Conservation (phyloP, 2,888 invertebrate genomes). For the Epiperipatus broadwayi region DNA sequence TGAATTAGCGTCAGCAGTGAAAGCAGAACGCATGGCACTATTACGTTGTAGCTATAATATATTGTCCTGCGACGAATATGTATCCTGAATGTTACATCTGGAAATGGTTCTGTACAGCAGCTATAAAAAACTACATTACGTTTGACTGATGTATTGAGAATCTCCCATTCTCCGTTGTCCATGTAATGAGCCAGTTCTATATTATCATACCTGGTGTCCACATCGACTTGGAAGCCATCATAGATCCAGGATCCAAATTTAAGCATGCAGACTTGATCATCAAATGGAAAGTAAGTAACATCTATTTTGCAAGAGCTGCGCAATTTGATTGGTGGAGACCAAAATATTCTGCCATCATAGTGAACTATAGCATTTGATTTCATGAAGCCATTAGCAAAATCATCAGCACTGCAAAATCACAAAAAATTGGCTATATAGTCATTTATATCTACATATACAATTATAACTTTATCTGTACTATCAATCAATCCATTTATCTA, state of each 20-base stretch:
- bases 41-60: conserved; percentile 27
- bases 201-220: conserved; percentile 21
- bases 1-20: conserved; percentile 29
- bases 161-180: conserved; percentile 23
- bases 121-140: not conserved
- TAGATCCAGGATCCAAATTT: conserved; percentile 27
- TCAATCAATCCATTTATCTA: no score
- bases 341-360: conserved; percentile 22
- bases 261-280: conserved; percentile 23
- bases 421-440: no score
- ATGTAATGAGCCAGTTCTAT: conserved; percentile 26
- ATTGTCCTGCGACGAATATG: conserved; percentile 24
- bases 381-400: no score
- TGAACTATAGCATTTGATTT: not conserved
- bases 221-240: conserved; percentile 26
- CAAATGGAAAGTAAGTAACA: conserved; percentile 23
- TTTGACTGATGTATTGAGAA: conserved; percentile 17
- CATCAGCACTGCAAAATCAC: no score
- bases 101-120: conserved; percentile 25
- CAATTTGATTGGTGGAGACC: conserved; percentile 26
- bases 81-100: conserved; percentile 28
- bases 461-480: no score
- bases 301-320: conserved; percentile 24
- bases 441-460: no score
- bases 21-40: conserved; percentile 28